These are phyloP conservation scores for Myripristis murdjan DNA, from an alignment of 2,797 vertebrate genomes.

Conservation along the genomic window DNA sequence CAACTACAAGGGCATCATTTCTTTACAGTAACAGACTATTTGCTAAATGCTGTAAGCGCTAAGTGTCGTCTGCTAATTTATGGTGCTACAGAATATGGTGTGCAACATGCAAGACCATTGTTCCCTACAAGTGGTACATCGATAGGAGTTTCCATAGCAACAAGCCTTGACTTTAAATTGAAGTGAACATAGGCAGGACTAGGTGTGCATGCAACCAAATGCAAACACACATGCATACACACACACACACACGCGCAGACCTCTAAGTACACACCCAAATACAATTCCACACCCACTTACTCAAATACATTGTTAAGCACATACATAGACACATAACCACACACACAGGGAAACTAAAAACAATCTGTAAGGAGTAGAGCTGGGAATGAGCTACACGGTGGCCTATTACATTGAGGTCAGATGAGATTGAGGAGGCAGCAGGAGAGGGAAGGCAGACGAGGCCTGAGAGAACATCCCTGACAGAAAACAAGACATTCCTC, in stretches of 20 bases:
- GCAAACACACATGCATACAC: constrained; percentile 32
- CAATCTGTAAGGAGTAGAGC: constrained; percentile 57
- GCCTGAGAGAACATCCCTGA: constrained; percentile 77
- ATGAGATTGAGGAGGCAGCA: constrained; percentile 68
- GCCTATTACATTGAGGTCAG: constrained; percentile 73
- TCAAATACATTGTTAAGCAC: constrained; percentile 41
- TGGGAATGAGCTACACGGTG: constrained; percentile 67
- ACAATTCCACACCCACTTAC: constrained; percentile 24
- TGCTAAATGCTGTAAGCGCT: constrained; percentile 51
- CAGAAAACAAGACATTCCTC: constrained; percentile 83
- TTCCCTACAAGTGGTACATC: constrained; percentile 69
- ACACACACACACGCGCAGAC: constrained; percentile 7
- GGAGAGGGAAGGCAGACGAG: constrained; percentile 62
- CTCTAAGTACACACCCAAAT: constrained; percentile 42
- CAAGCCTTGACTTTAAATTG: constrained; percentile 81
- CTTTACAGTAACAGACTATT: constrained; percentile 15
- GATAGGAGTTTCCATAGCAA: constrained; percentile 86
- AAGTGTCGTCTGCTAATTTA: constrained; percentile 58
- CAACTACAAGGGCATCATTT: constrained; percentile 42
- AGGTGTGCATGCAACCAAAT: constrained; percentile 57
- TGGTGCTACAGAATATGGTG: constrained; percentile 64
- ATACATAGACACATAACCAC: neutral
- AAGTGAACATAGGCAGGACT: constrained; percentile 67
- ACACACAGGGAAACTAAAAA: constrained; percentile 60
- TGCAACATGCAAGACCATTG: constrained; percentile 78